Percentiles rank a stretch among this genome's conserved stretches.
These are phyloP conservation scores for Cyprinodon diabolis DNA, from an alignment of 2,797 vertebrate species.

Conservation along the genomic window DNA sequence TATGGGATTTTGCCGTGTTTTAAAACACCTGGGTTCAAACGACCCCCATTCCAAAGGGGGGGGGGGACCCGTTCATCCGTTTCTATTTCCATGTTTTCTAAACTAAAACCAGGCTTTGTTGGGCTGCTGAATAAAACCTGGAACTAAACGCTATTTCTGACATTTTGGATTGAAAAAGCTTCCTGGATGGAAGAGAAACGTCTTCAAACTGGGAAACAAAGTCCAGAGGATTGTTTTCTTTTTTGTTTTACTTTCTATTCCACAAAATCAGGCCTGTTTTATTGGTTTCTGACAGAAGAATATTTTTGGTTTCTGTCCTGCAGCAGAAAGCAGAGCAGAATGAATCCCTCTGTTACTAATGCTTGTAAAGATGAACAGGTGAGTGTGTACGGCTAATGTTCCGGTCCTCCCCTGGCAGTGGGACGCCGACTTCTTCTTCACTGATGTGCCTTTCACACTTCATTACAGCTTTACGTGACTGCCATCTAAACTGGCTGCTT, in stretches of 20 bases:
- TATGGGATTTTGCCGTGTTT: not conserved
- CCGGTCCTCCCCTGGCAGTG: not conserved
- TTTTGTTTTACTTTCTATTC: not conserved
- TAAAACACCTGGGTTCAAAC: not conserved
- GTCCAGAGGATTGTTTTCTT: not conserved
- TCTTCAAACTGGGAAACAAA: too few relatives aligned
- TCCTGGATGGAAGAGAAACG: too few relatives aligned
- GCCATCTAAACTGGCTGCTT: conserved; percentile 5
- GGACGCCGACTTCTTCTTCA: not conserved
- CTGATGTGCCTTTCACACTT: conserved; percentile 28
- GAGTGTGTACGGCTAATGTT: conserved; percentile 4
- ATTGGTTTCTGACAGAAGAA: not conserved
- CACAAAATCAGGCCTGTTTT: not conserved
- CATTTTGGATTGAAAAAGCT: too few relatives aligned
- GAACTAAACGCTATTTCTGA: too few relatives aligned
- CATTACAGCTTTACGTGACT: conserved; percentile 19
- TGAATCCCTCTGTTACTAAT: conserved; percentile 4
- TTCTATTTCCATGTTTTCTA: too few relatives aligned
- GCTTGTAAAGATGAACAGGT: conserved; percentile 10
- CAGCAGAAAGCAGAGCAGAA: not conserved
- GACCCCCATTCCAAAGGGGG: too few relatives aligned
- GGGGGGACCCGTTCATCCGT: too few relatives aligned
- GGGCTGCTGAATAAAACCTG: too few relatives aligned
- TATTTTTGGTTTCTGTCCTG: not conserved
- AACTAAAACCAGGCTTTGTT: too few relatives aligned